Evolutionary conservation across 2,888 invertebrate species (phyloP), one percentile per base, ranked within the genome.

Genomic region (Dermolepida albohirtum): DNA sequence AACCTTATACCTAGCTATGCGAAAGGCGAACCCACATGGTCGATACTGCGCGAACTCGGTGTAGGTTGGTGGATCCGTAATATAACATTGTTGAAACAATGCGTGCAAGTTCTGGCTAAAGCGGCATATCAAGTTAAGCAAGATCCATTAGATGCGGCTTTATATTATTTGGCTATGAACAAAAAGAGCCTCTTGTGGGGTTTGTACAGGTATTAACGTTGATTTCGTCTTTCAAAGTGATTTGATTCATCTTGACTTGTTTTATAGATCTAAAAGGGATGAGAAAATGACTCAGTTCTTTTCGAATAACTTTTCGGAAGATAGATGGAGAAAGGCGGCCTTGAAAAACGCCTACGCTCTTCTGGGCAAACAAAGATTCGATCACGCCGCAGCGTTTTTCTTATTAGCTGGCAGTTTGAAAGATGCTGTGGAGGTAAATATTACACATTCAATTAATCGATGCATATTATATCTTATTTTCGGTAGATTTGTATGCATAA

Each of bases 331-430:
- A 16, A 98, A 96, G 80, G 97, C 98, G 0, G 99, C 98, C 0
- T 82, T 98, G 71, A 99, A 98, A 85, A 99, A 99, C 82, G 99
- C 99, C 0, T 99, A 97, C 80, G 97, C 96, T 1, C 84, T 99
- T 47, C 87, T 99, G 43, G 84, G 98, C 2, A 96, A 95, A 79
- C 98, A 99, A 83, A 83, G 98, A 57, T 99, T 98, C 81, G 94
- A 96, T 70, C 98, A 99, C 80, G 98, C 99, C 0, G 98, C 98
- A 0, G 99, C 98, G 0, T 99, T 99, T 86, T 99, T 99, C 84
- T 86, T 99, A 64, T 85, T 99, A 5, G 98, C 96, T 17, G 97
- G 96, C 17, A 93, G 96, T 39, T 84, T 99, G 34, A 92, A 94
- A 76, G 99, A 99, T 83, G 98, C 98, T 4, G 89, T 99, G 64